Conservation (phyloP, 2,888 invertebrate genomes). For the Ochropleura plecta region DNA sequence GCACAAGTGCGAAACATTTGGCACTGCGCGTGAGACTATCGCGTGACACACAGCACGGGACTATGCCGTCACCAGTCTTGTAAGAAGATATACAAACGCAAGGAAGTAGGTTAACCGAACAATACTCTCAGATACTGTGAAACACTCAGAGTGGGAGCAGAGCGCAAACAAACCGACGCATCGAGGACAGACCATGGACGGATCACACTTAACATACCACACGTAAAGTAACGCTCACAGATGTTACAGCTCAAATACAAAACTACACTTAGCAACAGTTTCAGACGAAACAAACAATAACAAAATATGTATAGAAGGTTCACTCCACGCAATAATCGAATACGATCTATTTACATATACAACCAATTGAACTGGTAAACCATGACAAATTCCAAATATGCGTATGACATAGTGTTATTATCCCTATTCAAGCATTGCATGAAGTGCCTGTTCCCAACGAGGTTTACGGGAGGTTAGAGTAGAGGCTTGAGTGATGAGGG, state of each 20-base stretch:
- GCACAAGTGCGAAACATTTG: slow-evolving; percentile 14
- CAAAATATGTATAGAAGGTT: background rate
- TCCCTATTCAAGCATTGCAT: slow-evolving; percentile 4
- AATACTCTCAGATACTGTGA: slow-evolving; percentile 5
- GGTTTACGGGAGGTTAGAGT: slow-evolving; percentile 73
- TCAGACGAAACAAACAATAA: slow-evolving; percentile 14
- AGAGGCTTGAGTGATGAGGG: slow-evolving; percentile 64
- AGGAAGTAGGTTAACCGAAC: slow-evolving; percentile 15
- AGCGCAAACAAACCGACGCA: slow-evolving; percentile 52
- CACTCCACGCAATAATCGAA: slow-evolving; percentile 9
- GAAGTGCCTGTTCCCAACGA: background rate
- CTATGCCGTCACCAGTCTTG: slow-evolving; percentile 1
- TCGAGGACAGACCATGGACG: slow-evolving; percentile 79
- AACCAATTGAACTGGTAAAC: background rate
- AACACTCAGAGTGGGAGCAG: slow-evolving; percentile 31
- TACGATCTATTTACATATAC: background rate
- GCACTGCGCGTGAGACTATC: slow-evolving; percentile 23
- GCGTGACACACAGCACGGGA: background rate
- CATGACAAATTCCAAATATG: background rate
- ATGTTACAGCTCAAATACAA: slow-evolving; percentile 40
- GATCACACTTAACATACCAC: slow-evolving; percentile 77
- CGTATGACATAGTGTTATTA: background rate
- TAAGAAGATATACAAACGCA: slow-evolving; percentile 6
- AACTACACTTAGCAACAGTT: slow-evolving; percentile 45
- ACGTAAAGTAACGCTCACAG: slow-evolving; percentile 45